These are phyloP conservation scores for Zygogramma bicolorata DNA, from an alignment of 2,888 invertebrate genomes.

Conservation along the genomic window DNA sequence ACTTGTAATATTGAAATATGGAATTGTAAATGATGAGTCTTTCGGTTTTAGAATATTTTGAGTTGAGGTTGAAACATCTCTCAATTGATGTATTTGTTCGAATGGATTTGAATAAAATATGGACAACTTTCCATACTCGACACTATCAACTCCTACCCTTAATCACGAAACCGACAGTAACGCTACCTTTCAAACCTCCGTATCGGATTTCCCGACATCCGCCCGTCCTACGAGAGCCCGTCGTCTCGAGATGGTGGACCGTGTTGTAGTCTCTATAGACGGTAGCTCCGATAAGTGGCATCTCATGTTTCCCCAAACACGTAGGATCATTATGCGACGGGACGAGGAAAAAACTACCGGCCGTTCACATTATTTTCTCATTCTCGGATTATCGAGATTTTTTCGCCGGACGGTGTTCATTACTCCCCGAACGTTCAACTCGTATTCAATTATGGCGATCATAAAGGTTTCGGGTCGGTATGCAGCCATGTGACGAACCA, in stretches of 20 bases:
- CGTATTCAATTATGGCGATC: slow-evolving; percentile 24
- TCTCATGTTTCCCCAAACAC: slow-evolving; percentile 62
- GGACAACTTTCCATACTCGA: background rate
- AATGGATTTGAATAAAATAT: too few relatives aligned
- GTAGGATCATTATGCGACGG: slow-evolving; percentile 59
- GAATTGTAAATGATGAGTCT: too few relatives aligned
- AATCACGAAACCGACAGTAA: too few relatives aligned
- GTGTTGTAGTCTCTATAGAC: slow-evolving; percentile 48
- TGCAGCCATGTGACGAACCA: too few relatives aligned
- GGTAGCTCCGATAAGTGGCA: slow-evolving; percentile 63
- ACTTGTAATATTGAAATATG: too few relatives aligned
- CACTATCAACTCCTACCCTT: background rate
- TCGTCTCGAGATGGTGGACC: slow-evolving; percentile 35
- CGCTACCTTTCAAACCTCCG: background rate
- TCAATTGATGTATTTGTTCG: too few relatives aligned
- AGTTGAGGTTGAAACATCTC: too few relatives aligned
- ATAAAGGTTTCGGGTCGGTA: slow-evolving; percentile 1
- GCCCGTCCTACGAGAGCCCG: slow-evolving; percentile 25
- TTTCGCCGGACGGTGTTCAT: slow-evolving; percentile 33
- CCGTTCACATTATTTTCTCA: slow-evolving; percentile 42
- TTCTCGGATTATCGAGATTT: slow-evolving; percentile 43
- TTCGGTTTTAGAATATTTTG: too few relatives aligned
- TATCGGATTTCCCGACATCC: slow-evolving; percentile 8
- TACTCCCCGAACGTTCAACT: slow-evolving; percentile 22
- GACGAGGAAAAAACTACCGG: slow-evolving; percentile 49